Conservation (phyloP, 2,888 invertebrate genomes). For the Nomada flava region DNA sequence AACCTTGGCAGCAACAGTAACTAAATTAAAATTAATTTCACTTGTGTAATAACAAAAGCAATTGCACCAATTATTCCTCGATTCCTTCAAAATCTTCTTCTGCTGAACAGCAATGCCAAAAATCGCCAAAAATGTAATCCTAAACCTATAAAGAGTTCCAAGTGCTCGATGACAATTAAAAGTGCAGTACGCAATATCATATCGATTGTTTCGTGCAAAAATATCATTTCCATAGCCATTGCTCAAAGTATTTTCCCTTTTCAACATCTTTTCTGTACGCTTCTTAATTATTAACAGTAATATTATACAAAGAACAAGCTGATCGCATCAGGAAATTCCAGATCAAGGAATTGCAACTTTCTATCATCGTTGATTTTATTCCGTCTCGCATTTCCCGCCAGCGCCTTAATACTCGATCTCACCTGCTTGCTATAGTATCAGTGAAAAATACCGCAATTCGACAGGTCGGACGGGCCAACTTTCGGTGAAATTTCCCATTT, state of each 20-base stretch:
- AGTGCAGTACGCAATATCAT: too few species aligned
- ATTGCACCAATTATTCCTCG: too few species aligned
- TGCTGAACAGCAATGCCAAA: too few species aligned
- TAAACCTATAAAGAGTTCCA: too few species aligned
- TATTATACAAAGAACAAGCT: not conserved
- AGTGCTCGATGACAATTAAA: too few species aligned
- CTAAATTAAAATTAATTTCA: too few species aligned
- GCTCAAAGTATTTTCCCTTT: not conserved
- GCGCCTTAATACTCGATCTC: not conserved
- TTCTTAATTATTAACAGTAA: not conserved
- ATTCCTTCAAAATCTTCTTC: too few species aligned
- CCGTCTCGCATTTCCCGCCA: slow-evolving; percentile 3
- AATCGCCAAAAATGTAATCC: too few species aligned
- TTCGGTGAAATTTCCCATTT: slow-evolving; percentile 34
- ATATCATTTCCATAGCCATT: not conserved
- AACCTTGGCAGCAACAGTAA: too few species aligned
- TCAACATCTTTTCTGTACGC: not conserved
- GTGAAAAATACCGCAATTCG: not conserved
- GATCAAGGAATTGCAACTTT: slow-evolving; percentile 4
- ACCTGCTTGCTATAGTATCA: too few species aligned
- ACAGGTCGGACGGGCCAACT: not conserved
- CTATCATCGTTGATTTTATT: not conserved
- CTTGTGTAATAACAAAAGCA: too few species aligned
- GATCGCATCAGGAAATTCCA: not conserved
- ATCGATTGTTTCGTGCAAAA: too few species aligned